Evolutionary conservation across 2,888 invertebrate species (phyloP).

Genomic region (Hydroisotoma schaefferi): DNA sequence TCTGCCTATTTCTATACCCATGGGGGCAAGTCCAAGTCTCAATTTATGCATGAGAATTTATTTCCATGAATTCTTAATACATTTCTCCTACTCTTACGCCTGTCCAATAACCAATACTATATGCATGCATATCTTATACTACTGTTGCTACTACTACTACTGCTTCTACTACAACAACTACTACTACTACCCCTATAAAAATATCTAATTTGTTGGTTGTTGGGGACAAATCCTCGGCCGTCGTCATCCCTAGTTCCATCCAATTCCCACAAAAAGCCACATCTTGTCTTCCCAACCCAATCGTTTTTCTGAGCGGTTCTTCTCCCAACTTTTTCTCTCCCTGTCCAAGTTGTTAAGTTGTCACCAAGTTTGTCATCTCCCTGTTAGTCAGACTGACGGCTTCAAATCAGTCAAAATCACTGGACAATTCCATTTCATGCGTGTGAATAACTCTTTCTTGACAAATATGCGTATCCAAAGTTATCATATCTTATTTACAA

Average conservation of each 20-base stretch:
- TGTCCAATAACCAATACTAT: no score
- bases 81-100: not conserved
- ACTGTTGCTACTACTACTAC: no score
- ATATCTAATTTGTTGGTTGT: not conserved
- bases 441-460: no score
- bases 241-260: not conserved
- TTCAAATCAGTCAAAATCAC: no score
- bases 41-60: conserved; percentile 13
- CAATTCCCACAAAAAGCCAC: not conserved
- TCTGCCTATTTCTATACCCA: no score
- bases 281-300: no score
- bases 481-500: not conserved
- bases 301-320: no score
- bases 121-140: not conserved
- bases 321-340: no score
- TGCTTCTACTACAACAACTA: no score
- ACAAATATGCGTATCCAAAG: no score
- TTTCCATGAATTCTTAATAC: conserved; percentile 10
- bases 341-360: not conserved
- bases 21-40: conserved; percentile 1
- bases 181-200: not conserved
- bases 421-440: no score
- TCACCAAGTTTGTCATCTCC: not conserved
- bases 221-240: not conserved
- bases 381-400: no score